These are phyloP conservation scores for Uloborus diversus DNA, from an alignment of 1,140 invertebrate genomes.

Conservation along the genomic window DNA sequence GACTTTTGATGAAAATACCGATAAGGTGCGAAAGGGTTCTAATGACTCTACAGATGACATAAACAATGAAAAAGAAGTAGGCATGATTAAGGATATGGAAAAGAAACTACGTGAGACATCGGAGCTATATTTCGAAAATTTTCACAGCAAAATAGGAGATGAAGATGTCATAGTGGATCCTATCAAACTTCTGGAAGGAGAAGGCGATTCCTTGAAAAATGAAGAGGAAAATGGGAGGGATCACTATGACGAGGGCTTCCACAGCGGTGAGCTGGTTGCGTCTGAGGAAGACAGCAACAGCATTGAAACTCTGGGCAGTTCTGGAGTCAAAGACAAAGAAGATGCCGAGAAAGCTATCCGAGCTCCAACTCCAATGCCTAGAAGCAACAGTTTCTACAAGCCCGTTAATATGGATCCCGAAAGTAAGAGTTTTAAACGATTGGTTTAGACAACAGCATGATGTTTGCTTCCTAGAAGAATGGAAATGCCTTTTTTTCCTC, in stretches of 20 bases:
- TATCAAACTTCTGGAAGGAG: constrained; percentile 34
- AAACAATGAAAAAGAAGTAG: no score
- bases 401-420: constrained; percentile 4
- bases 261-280: constrained; percentile 38
- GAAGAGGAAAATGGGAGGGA: constrained; percentile 24
- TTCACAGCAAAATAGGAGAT: constrained; percentile 30
- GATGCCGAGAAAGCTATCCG: constrained; percentile 1
- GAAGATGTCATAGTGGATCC: constrained; percentile 43
- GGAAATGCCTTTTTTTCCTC: no score
- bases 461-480: no score
- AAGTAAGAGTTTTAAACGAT: constrained; percentile 36
- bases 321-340: constrained; percentile 18
- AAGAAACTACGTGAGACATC: no score
- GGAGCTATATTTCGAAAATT: not conserved
- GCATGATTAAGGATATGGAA: no score
- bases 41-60: no score
- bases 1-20: no score
- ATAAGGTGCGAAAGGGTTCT: no score
- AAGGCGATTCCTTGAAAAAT: constrained; percentile 34
- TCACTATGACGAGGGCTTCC: constrained; percentile 49
- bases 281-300: constrained; percentile 50
- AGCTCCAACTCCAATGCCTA: constrained; percentile 43
- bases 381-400: constrained; percentile 44
- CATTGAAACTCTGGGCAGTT: constrained; percentile 19
- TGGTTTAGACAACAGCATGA: no score